Percentiles rank a stretch among this genome's conserved stretches.
Conservation (phyloP, 92 coral and sea anemone species). For the Hydrozoanthus gracilis region DNA sequence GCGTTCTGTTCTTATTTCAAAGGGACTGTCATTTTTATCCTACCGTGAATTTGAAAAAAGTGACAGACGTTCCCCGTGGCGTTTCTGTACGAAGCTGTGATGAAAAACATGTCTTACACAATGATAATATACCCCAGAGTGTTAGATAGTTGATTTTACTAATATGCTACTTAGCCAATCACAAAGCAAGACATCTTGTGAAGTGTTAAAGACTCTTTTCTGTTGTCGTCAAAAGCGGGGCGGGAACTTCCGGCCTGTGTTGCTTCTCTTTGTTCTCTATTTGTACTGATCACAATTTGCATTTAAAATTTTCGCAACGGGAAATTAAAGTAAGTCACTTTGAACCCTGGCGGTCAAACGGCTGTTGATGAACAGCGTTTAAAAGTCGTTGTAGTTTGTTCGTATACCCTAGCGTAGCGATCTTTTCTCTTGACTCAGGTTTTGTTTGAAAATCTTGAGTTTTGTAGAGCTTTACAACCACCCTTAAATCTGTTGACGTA, state of each 20-base stretch:
- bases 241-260: constrained; percentile 93
- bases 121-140: constrained; percentile 71
- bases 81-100: constrained; percentile 36
- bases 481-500: constrained; percentile 39
- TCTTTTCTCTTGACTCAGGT: neutral
- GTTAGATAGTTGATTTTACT: constrained; percentile 81
- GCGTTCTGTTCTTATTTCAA: neutral
- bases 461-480: neutral
- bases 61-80: constrained; percentile 48
- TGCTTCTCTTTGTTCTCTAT: constrained; percentile 85
- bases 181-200: constrained; percentile 57
- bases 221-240: constrained; percentile 91
- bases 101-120: constrained; percentile 57
- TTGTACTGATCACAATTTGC: constrained; percentile 86
- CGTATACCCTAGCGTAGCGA: neutral
- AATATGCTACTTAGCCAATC: constrained; percentile 77
- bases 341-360: constrained; percentile 46
- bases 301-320: constrained; percentile 90
- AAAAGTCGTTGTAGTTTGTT: constrained; percentile 36
- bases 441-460: neutral
- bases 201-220: constrained; percentile 77
- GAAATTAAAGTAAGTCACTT: constrained; percentile 75
- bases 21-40: constrained; percentile 19
- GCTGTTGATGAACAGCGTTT: constrained; percentile 34
- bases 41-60: constrained; percentile 7